Conservation (phyloP, 2,797 vertebrate genomes). For the Bradypodion pumilum region DNA sequence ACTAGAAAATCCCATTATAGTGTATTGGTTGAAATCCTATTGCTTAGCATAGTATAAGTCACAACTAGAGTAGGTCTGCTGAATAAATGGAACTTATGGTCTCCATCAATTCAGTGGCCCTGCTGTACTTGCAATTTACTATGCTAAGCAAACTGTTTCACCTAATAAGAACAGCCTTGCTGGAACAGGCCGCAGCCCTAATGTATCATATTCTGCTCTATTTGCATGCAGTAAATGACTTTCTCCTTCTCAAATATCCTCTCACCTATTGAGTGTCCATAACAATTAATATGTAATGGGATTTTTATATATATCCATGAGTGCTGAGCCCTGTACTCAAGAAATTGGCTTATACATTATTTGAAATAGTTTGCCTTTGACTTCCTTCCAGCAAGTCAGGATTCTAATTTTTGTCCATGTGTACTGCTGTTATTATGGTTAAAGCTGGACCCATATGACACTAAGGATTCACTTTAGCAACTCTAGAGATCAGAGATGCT, state of each 20-base stretch:
- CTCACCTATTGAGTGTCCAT: background rate
- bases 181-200: no score
- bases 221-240: background rate
- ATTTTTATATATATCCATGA: background rate
- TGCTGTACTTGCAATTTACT: no score
- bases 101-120: no score
- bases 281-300: background rate
- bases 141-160: no score
- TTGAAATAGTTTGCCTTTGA: no score
- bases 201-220: background rate
- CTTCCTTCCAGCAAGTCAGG: background rate
- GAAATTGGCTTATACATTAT: background rate
- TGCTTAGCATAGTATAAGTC: no score
- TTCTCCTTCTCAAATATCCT: background rate
- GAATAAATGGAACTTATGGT: no score
- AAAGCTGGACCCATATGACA: background rate
- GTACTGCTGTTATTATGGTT: conserved; percentile 7
- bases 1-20: background rate
- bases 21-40: no score
- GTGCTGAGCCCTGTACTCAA: background rate
- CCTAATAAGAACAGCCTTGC: no score
- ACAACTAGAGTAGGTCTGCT: no score
- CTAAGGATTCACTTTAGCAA: conserved; percentile 11
- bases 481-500: conserved; percentile 30
- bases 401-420: background rate